These are phyloP conservation scores for Pedetes capensis DNA, from an alignment of 2,113 vertebrate species.

Conservation along the genomic window DNA sequence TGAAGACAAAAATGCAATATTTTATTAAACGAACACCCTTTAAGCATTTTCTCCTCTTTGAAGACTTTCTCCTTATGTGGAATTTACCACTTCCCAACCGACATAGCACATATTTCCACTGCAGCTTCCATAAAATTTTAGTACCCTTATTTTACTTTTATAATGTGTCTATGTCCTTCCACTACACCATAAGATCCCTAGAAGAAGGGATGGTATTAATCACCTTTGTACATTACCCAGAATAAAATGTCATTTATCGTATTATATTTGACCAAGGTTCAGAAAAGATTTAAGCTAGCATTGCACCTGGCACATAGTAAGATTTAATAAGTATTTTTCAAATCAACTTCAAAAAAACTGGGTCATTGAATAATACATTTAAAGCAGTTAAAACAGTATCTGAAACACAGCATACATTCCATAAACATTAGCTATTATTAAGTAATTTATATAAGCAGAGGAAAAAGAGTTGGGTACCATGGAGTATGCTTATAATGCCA, in stretches of 20 bases:
- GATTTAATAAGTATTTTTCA: slow-evolving; percentile 6
- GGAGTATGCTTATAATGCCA: too few relatives aligned
- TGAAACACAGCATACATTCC: neutral
- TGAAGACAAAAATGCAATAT: slow-evolving; percentile 10
- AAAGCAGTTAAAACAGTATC: neutral
- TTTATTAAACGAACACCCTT: neutral
- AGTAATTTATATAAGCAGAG: neutral
- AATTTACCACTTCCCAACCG: neutral
- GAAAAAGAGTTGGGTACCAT: too few relatives aligned
- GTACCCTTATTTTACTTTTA: neutral
- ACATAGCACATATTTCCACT: neutral
- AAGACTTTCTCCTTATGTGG: neutral
- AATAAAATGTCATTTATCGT: slow-evolving; percentile 29
- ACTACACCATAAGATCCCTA: neutral
- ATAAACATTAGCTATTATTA: slow-evolving; percentile 14
- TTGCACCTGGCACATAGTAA: neutral
- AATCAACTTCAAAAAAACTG: slow-evolving; percentile 30
- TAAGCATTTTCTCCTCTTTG: neutral
- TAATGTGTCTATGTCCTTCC: neutral
- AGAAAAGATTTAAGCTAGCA: slow-evolving; percentile 16
- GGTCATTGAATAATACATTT: slow-evolving; percentile 30
- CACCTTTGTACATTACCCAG: neutral
- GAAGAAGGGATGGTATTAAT: neutral
- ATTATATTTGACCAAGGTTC: neutral
- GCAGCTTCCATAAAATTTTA: neutral